Evolutionary conservation across 2,888 invertebrate species (phyloP).

Genomic region (Drosophila niveifrons): DNA sequence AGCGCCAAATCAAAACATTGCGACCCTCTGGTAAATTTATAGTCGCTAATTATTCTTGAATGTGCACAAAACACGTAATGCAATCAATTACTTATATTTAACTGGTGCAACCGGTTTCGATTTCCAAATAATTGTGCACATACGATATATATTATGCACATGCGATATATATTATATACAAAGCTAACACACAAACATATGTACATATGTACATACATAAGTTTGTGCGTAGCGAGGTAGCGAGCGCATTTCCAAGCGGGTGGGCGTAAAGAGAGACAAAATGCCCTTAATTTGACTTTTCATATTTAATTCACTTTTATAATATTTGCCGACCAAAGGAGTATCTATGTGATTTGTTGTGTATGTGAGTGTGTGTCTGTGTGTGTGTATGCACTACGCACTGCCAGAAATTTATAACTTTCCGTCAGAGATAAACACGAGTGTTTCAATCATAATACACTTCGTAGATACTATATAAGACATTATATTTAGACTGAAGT

Average conservation of each 20-base stretch:
- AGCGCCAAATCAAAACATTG: slow-evolving; percentile 19
- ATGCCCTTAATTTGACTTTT: slow-evolving; percentile 77
- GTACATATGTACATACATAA: not conserved
- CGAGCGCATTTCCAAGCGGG: slow-evolving; percentile 59
- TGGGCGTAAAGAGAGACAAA: slow-evolving; percentile 34
- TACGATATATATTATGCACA: not conserved
- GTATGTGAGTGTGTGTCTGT: not conserved
- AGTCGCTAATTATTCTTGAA: not conserved
- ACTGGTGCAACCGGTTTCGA: not conserved
- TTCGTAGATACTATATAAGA: not conserved
- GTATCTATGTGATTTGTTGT: slow-evolving; percentile 54
- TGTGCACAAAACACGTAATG: not conserved
- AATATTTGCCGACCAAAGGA: slow-evolving; percentile 27
- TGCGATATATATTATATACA: not conserved
- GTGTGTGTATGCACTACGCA: not conserved
- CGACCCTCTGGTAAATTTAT: slow-evolving; percentile 25
- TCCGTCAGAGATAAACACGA: slow-evolving; percentile 36
- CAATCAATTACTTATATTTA: not conserved
- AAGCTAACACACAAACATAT: not conserved
- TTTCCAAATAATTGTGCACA: not conserved
- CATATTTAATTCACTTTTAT: slow-evolving; percentile 42
- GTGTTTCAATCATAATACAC: slow-evolving; percentile 27
- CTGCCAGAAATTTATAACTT: slow-evolving; percentile 17
- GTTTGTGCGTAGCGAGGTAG: not conserved
- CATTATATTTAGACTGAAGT: not conserved